Base-by-base conservation (phyloP, 37 sponge, comb jelly and placozoan genomes). In the Cliona cf. orientalis region DNA sequence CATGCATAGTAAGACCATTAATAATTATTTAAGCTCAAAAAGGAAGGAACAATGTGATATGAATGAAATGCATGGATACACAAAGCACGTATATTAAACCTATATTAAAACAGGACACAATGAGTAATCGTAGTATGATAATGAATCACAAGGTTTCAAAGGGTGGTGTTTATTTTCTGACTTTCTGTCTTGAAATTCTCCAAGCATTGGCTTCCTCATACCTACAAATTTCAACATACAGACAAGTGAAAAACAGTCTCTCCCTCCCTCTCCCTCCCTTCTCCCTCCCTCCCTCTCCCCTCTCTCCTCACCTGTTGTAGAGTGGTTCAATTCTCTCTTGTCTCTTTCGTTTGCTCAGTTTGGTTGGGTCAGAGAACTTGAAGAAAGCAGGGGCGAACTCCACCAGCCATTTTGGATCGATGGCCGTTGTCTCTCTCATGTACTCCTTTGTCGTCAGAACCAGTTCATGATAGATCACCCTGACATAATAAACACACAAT, bases 371-470 rank as follows among this genome's bases (percentile, higher is more conserved):
- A 22, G 89, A 87, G 46, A 90, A 90, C 83, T 86, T 92, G 77
- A 95, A 98, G 84, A 95, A 98, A 32, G 98, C 94, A 6, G 98
- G 95, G 5, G 98, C 98, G 88, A 98, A 93, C 80, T 98, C 98
- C 41, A 98, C 98, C 66, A 98, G 98, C 98, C 98, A 98, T 58
- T 86, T 87, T 9, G 98, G 95, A 57, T 98, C 98, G n/a, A 95
- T 70, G n/a, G 94, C 84, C 45, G 90, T 94, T 6, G 76, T 78
- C 71, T 98, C 98, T 37, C 98, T 72, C 95, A 95, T 98, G 87
- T 98, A 98, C 79, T 98, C 98, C 67, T 98, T 98, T 17, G 98
- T 98, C 43, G 98, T 98, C 44, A 90, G 92, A n/a, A 98, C 91
- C 44, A 98, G 72, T 82, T 98, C 98, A 76, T 95, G 95, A 80